Evolutionary conservation across 2,888 invertebrate genomes (phyloP).

Genomic region (Adelphocoris suturalis): DNA sequence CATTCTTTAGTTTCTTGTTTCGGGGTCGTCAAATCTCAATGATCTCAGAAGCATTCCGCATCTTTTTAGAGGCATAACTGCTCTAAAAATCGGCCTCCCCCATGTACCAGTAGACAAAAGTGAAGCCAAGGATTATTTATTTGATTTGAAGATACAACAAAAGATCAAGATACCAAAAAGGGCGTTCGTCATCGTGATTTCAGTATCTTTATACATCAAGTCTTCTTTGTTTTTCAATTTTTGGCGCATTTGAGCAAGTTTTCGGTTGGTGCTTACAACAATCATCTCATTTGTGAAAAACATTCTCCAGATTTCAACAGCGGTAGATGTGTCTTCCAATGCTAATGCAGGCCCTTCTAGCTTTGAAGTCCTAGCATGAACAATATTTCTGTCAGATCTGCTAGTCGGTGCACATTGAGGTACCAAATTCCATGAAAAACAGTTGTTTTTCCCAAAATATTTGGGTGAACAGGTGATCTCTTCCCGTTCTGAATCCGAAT

Average conservation of each 20-base stretch:
- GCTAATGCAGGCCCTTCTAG: constrained; percentile 41
- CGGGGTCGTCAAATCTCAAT: neutral
- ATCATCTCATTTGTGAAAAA: constrained; percentile 44
- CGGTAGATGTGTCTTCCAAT: neutral
- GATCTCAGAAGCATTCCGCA: neutral
- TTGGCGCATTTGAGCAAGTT: too few species aligned
- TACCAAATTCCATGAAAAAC: constrained; percentile 49
- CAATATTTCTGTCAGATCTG: constrained; percentile 14
- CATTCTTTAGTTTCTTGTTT: neutral
- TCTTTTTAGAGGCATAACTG: neutral
- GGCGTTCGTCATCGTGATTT: neutral
- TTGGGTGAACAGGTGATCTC: neutral
- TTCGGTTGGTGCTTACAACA: too few species aligned
- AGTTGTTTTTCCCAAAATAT: constrained; percentile 49
- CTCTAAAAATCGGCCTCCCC: constrained; percentile 16
- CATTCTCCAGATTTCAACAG: constrained; percentile 26
- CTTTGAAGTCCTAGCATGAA: neutral
- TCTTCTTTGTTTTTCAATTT: neutral
- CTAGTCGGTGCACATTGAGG: neutral
- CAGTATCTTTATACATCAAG: constrained; percentile 10
- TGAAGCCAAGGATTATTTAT: neutral
- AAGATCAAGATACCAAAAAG: neutral
- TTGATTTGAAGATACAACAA: constrained; percentile 10
- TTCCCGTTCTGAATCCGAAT: neutral
- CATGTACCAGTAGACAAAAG: neutral